Evolutionary conservation across 37 sponge, comb jelly and placozoan genomes (phyloP), one percentile per base, ranked within the genome.

Genomic region (Eunapius fragilis): DNA sequence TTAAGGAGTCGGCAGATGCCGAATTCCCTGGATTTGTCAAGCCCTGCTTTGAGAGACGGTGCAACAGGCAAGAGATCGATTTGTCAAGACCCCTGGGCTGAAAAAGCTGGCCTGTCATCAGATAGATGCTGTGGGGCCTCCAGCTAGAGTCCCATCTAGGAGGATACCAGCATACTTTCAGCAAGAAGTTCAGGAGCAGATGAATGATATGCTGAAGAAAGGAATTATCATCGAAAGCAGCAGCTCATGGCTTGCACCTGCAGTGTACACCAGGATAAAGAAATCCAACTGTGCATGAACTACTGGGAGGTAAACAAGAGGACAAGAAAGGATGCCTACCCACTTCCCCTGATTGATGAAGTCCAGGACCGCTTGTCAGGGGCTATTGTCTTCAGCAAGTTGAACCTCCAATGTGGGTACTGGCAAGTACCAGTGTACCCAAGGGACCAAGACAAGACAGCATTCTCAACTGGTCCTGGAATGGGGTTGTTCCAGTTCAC

Each of bases 221-320:
- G n/a, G n/a, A n/a, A n/a, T n/a, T n/a, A n/a, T n/a, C n/a, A n/a
- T n/a, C n/a, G n/a, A n/a, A n/a, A n/a, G n/a, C n/a, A n/a, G n/a
- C n/a, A n/a, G n/a, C n/a, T n/a, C n/a, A n/a, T n/a, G n/a, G n/a
- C n/a, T n/a, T n/a, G n/a, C n/a, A n/a, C n/a, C n/a, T n/a, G n/a
- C n/a, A n/a, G n/a, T n/a, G n/a, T n/a, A n/a, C n/a, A 49, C 87
- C 82, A 68, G 87, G 88, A 48, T 80, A 76, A 36, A 90, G 88
- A 67, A 2, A 27, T 84, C n/a, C 71, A 89, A 22, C 45, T 94
- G 31, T 86, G 88, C 47, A 70, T 91, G 2, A 89, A 94, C 48
- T 94, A 85, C 33, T 45, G 91, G 14, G 89, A 88, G 31, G 49
- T 94, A 35, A 93, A 93, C 79, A 84, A 87, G 32, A 85, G 67